phyloP scores from a whole-genome alignment of 2,888 invertebrate genomes.

The Acleris sparsana region DNA sequence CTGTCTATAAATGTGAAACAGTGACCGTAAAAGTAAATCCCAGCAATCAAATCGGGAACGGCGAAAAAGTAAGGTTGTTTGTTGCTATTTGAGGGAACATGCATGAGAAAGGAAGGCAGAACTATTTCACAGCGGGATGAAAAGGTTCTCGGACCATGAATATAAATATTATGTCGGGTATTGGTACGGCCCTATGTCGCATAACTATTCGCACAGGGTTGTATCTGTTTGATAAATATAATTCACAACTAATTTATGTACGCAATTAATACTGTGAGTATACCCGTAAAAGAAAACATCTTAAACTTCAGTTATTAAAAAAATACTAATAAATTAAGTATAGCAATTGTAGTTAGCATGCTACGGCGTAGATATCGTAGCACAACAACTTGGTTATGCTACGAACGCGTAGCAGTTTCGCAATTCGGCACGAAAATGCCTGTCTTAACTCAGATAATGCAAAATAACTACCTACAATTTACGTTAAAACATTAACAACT shows the following conservation, averaged over 20 bases:
- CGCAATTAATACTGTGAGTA: neutral
- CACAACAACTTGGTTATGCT: conserved; percentile 6
- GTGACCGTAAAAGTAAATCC: conserved; percentile 80
- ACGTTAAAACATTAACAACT: too few species aligned
- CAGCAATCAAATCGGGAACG: conserved; percentile 78
- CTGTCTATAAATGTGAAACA: conserved; percentile 72
- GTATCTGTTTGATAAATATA: conserved; percentile 1
- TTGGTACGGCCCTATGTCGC: conserved; percentile 56
- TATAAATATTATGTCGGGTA: conserved; percentile 64
- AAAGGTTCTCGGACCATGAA: conserved; percentile 72
- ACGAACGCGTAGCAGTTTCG: conserved; percentile 6
- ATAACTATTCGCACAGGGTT: conserved; percentile 55
- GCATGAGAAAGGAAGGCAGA: conserved; percentile 67
- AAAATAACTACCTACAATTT: too few species aligned
- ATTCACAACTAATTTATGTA: neutral
- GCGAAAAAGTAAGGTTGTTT: conserved; percentile 77
- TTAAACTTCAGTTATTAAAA: neutral
- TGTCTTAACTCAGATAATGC: neutral
- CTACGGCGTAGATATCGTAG: conserved; percentile 33
- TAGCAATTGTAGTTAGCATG: neutral
- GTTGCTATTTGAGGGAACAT: conserved; percentile 72
- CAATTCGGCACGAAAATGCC: neutral
- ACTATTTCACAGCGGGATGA: conserved; percentile 70
- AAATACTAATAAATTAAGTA: neutral
- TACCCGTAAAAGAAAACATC: neutral